phyloP scores from a whole-genome alignment of 2,113 vertebrate species.

The Cochlearius cochlearius region DNA sequence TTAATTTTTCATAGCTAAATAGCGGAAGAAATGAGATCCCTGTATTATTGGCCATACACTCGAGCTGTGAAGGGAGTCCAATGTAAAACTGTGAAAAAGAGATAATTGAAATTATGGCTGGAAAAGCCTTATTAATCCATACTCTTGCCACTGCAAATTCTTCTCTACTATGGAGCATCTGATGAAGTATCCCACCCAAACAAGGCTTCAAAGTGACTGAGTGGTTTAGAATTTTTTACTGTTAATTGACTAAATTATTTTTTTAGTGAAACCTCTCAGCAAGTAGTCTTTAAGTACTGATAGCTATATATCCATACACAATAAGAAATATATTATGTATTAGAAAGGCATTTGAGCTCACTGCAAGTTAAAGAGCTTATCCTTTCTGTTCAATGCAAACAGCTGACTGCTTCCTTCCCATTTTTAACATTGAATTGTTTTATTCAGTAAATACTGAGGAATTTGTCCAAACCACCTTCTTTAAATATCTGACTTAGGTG shows the following conservation, averaged over 20 bases:
- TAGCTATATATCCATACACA: not conserved
- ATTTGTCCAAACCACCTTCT: not conserved
- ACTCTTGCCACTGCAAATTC: not conserved
- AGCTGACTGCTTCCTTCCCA: not conserved
- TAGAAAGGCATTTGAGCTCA: not conserved
- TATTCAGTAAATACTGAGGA: not conserved
- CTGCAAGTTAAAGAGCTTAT: not conserved
- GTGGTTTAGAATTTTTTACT: not conserved
- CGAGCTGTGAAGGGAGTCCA: not conserved
- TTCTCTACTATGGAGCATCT: not conserved
- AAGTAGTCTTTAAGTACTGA: not conserved
- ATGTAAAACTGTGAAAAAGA: not conserved
- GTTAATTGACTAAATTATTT: not conserved
- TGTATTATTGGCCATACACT: not conserved
- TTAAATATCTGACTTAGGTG: not conserved
- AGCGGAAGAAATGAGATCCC: slow-evolving; percentile 20
- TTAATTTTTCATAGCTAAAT: slow-evolving; percentile 61
- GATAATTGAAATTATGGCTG: not conserved
- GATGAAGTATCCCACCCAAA: not conserved
- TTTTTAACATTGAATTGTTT: not conserved
- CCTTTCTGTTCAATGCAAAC: not conserved
- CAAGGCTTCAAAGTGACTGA: not conserved
- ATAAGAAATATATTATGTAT: not conserved
- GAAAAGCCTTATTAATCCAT: not conserved
- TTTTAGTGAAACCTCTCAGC: not conserved